Evolutionary conservation across 2,888 invertebrate genomes (phyloP).

Genomic region (Drosophila kanekoi): DNA sequence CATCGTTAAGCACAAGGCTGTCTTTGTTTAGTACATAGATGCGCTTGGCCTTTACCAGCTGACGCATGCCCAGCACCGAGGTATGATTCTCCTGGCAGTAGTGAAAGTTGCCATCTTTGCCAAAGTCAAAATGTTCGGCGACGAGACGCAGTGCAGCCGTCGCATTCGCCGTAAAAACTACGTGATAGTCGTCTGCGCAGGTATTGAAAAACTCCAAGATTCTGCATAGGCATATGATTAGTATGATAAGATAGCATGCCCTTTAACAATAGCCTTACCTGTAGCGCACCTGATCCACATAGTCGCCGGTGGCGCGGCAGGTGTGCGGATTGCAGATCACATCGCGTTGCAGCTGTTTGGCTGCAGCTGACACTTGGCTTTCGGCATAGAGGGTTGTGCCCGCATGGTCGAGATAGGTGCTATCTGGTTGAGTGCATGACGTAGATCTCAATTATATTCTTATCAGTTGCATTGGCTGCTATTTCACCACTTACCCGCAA

Average conservation of each 20-base stretch:
- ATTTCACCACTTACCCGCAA: constrained; percentile 67
- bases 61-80: constrained; percentile 96
- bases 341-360: constrained; percentile 89
- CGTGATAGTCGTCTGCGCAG: constrained; percentile 90
- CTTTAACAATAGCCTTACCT: constrained; percentile 85
- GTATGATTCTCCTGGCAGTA: constrained; percentile 97
- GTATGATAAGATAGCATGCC: not conserved
- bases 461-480: constrained; percentile 33
- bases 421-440: constrained; percentile 85
- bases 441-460: constrained; percentile 11
- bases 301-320: constrained; percentile 92
- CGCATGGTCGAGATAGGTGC: constrained; percentile 95
- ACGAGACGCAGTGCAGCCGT: constrained; percentile 94
- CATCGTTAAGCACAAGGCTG: constrained; percentile 86
- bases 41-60: constrained; percentile 88
- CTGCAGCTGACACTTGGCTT: constrained; percentile 89
- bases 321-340: constrained; percentile 97
- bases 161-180: constrained; percentile 98
- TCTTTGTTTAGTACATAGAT: constrained; percentile 87
- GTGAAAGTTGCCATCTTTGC: constrained; percentile 88
- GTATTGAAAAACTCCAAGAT: constrained; percentile 95
- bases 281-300: constrained; percentile 93
- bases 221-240: constrained; percentile 83
- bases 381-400: constrained; percentile 93
- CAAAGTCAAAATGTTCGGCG: constrained; percentile 90